phyloP scores from a whole-genome alignment of 1,140 invertebrate genomes.

The Bombus vancouverensis region DNA sequence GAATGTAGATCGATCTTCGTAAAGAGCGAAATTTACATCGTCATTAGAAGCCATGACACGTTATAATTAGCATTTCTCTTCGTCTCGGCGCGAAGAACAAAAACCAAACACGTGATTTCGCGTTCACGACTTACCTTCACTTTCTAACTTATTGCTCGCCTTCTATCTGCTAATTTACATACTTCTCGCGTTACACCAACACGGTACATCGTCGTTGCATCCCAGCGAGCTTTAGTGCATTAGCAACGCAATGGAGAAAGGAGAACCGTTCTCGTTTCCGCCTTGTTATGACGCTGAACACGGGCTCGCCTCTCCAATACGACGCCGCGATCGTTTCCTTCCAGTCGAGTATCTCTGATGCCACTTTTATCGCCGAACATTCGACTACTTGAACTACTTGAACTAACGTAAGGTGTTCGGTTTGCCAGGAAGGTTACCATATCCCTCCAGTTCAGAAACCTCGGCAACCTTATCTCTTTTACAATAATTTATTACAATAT shows the following conservation, averaged over 20 bases:
- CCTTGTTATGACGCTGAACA: not conserved
- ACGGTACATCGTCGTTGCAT: not conserved
- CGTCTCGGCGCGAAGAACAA: not conserved
- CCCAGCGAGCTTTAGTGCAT: not conserved
- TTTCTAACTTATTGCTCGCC: conserved; percentile 4
- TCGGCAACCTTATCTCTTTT: too few relatives aligned
- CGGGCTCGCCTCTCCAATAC: not conserved
- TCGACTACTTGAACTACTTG: too few relatives aligned
- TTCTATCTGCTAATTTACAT: conserved; percentile 15
- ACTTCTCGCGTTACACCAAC: conserved; percentile 27
- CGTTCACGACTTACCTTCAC: conserved; percentile 19
- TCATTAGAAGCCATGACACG: not conserved
- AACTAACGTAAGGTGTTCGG: too few relatives aligned
- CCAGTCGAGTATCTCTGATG: not conserved
- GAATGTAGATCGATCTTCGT: not conserved
- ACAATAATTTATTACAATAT: too few relatives aligned
- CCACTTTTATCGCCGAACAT: not conserved
- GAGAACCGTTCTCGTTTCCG: not conserved
- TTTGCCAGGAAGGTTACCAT: too few relatives aligned
- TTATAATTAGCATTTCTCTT: conserved; percentile 21
- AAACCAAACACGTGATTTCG: not conserved
- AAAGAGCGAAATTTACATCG: not conserved
- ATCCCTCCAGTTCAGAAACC: too few relatives aligned
- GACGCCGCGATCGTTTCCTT: not conserved
- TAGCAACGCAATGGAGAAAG: not conserved